Percentiles rank a stretch among this genome's conserved stretches.
These are phyloP conservation scores for Bombus impatiens DNA, from an alignment of 1,140 invertebrate species.

Conservation along the genomic window DNA sequence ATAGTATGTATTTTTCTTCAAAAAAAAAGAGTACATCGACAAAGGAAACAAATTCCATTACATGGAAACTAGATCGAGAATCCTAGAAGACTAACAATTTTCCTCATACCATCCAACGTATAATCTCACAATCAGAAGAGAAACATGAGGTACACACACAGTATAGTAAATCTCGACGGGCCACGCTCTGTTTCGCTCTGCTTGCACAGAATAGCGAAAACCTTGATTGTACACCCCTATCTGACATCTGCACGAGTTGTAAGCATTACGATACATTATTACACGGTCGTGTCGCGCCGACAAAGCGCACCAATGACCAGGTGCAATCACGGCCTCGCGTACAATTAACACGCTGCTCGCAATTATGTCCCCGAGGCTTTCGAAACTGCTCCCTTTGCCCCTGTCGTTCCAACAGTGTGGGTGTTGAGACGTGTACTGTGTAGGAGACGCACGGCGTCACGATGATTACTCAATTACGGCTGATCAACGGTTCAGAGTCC, in stretches of 20 bases:
- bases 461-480: slow-evolving; percentile 49
- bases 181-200: slow-evolving; percentile 63
- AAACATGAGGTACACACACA: slow-evolving; percentile 36
- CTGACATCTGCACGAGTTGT: not conserved
- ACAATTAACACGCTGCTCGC: slow-evolving; percentile 56
- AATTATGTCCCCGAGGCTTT: slow-evolving; percentile 53
- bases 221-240: slow-evolving; percentile 1
- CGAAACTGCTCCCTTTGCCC: slow-evolving; percentile 22
- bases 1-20: not conserved
- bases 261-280: slow-evolving; percentile 49
- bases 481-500: slow-evolving; percentile 23
- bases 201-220: slow-evolving; percentile 56
- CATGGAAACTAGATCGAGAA: not conserved
- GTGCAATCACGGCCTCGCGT: slow-evolving; percentile 37
- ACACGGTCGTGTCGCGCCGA: slow-evolving; percentile 30
- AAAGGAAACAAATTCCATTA: not conserved
- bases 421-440: not conserved
- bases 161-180: slow-evolving; percentile 40
- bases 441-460: slow-evolving; percentile 15
- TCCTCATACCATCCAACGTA: not conserved
- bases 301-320: slow-evolving; percentile 32
- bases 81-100: not conserved
- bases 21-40: not conserved
- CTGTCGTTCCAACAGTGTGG: not conserved
- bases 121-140: not conserved